Evolutionary conservation across 2,113 vertebrate genomes (phyloP).

Genomic region (Eurystomus gularis): DNA sequence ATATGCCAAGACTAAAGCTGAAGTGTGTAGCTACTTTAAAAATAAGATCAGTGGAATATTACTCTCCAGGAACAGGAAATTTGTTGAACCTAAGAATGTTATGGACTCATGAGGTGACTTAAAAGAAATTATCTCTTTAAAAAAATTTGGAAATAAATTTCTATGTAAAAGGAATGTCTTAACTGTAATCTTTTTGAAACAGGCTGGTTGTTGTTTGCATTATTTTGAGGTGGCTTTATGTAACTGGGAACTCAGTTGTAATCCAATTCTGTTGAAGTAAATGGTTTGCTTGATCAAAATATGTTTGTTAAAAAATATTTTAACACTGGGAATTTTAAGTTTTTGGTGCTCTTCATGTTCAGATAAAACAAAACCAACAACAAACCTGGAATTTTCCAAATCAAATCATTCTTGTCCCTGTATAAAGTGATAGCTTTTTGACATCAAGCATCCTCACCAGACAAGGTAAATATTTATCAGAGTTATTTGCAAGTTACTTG

Average conservation of each 20-base stretch:
- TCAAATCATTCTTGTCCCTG: neutral
- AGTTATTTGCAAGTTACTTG: neutral
- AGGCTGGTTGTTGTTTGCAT: neutral
- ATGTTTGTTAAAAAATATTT: neutral
- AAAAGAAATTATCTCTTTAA: neutral
- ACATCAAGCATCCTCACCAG: neutral
- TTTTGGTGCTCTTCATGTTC: neutral
- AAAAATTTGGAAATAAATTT: neutral
- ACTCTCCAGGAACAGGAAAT: neutral
- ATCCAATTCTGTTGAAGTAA: neutral
- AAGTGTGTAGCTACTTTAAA: neutral
- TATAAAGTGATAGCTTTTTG: neutral
- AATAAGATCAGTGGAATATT: neutral
- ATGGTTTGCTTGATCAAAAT: neutral
- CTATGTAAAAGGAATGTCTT: neutral
- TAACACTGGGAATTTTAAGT: neutral
- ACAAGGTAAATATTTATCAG: neutral
- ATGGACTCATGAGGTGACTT: neutral
- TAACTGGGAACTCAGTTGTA: neutral
- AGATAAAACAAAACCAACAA: neutral
- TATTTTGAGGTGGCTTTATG: neutral
- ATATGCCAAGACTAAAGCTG: neutral
- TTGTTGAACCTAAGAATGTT: neutral
- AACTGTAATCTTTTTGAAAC: neutral
- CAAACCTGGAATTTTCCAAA: neutral